Evolutionary conservation across 1,140 invertebrate species (phyloP), one percentile per base, ranked within the genome.

Genomic region (Drosophila willistoni): DNA sequence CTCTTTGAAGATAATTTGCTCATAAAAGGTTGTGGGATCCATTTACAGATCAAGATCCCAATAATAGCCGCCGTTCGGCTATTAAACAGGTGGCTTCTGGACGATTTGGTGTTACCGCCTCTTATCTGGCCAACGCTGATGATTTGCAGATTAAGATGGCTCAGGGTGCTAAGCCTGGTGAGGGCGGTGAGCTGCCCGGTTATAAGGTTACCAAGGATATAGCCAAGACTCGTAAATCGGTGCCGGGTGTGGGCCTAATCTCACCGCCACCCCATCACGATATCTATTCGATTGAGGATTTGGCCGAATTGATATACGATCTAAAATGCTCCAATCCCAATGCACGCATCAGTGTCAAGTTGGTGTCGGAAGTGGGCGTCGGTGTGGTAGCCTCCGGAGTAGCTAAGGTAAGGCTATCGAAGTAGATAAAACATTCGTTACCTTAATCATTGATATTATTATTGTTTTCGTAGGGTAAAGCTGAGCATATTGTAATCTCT

Each of bases 241-340:
- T 99, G 2, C 94, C 98, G 6, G 98, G 98, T 7, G 99, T 99
- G n/a, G 99, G 99, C 60, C 93, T 99, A 1, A 99, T 99, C 90
- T 99, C 98, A 1, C 99, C 99, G 36, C 98, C 99, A 6, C 99
- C 99, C 6, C 99, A 99, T 94, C 99, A 99, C 92, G 98, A 99
- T 91, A 99, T 99, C 92, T 99, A 99, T 93, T 99, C 98, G 39
- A 99, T 99, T 90, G 99, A 99, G 93, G 99, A 99, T 94, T 93
- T 99, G 78, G 98, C 98, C 1, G 98, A 99, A 93, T 94, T 99
- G 41, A 99, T 99, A 90, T 99, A 99, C 90, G 99, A 99, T 93
- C 94, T 99, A 54, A 99, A 99, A 93, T 98, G 97, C 92, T 97
- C 98, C 51, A 99, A 99, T 94, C 99, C 99, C 0, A 94, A 94